These are phyloP conservation scores for Erynnis tages DNA, from an alignment of 2,888 invertebrate species.

Conservation along the genomic window DNA sequence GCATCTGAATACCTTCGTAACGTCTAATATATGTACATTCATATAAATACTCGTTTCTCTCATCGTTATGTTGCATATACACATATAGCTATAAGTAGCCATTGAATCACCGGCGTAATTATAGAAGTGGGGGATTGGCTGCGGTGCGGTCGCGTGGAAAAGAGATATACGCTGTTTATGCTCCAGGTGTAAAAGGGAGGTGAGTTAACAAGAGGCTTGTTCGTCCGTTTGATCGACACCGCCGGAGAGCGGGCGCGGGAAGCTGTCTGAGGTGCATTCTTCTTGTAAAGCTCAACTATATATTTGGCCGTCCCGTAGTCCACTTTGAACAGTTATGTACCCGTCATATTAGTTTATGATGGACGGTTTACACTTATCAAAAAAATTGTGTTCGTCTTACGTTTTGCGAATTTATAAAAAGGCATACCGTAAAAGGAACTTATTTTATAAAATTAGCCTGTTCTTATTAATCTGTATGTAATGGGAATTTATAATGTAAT, in stretches of 20 bases:
- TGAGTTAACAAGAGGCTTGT: constrained; percentile 78
- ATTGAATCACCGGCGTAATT: constrained; percentile 82
- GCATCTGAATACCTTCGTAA: constrained; percentile 59
- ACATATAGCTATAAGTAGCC: constrained; percentile 77
- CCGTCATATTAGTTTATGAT: constrained; percentile 32
- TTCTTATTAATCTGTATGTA: no score
- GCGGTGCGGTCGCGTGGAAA: constrained; percentile 69
- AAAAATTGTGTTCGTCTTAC: neutral
- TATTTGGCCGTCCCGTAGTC: constrained; percentile 65
- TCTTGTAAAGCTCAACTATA: constrained; percentile 79
- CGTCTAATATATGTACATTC: constrained; percentile 70
- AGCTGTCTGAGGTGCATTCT: constrained; percentile 77
- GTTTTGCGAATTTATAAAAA: no score
- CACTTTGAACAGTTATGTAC: constrained; percentile 62
- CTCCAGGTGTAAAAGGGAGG: constrained; percentile 58
- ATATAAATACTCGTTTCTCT: constrained; percentile 69
- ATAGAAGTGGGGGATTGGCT: constrained; percentile 82
- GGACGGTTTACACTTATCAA: neutral
- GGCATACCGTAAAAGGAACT: no score
- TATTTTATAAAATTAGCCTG: no score
- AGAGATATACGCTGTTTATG: constrained; percentile 50
- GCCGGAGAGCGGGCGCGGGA: constrained; percentile 76
- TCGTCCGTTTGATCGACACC: constrained; percentile 81
- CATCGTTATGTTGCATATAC: constrained; percentile 70
- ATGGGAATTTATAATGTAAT: no score